A percentile compares a stretch with the other conserved stretches of the same genome.
These are phyloP conservation scores for Hippocampus kuda DNA, from an alignment of 2,797 vertebrate genomes.

Conservation along the genomic window DNA sequence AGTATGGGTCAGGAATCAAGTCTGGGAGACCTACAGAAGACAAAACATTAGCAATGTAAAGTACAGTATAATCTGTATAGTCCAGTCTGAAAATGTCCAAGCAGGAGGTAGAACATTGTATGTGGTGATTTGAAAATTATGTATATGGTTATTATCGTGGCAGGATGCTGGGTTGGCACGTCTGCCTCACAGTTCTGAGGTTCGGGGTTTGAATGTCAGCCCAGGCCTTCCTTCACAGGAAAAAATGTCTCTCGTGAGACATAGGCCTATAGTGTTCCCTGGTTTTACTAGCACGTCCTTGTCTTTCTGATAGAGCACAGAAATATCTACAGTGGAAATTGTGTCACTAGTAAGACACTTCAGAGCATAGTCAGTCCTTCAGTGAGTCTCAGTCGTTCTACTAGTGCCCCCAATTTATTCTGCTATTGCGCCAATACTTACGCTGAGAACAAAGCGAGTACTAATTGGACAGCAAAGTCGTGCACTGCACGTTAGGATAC, in stretches of 20 bases:
- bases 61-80: neutral
- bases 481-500: no score
- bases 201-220: neutral
- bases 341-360: no score
- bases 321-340: neutral
- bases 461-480: neutral
- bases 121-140: neutral
- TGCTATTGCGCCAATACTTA: neutral
- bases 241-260: no score
- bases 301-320: no score
- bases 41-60: neutral
- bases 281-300: no score
- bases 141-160: neutral
- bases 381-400: neutral
- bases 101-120: neutral
- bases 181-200: neutral
- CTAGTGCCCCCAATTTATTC: neutral
- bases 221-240: no score
- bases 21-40: slow-evolving; percentile 68
- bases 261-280: no score
- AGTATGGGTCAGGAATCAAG: slow-evolving; percentile 72
- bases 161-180: neutral
- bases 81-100: neutral
- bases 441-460: no score
- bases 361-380: no score